A percentile compares a stretch with the other conserved stretches of the same genome.
phyloP scores from a whole-genome alignment of 1,140 invertebrate genomes.

The Caenorhabditis remanei region DNA sequence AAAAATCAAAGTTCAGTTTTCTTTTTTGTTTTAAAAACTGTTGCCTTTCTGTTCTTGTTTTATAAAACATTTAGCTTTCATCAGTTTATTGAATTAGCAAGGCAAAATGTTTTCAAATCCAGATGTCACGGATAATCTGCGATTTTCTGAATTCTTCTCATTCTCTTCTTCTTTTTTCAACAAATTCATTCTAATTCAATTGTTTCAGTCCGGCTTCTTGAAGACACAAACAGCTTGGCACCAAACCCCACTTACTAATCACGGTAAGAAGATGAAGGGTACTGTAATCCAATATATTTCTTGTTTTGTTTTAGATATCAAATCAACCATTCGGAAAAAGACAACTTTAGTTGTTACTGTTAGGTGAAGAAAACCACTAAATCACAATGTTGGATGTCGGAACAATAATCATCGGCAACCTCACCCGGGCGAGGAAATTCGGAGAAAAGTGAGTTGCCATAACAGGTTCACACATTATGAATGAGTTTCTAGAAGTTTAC shows the following conservation, averaged over 20 bases:
- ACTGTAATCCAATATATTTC: neutral
- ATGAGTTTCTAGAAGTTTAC: neutral
- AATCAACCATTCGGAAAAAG: neutral
- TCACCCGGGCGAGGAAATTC: slow-evolving; percentile 9
- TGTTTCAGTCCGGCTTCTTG: neutral
- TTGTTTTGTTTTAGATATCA: neutral
- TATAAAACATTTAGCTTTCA: neutral
- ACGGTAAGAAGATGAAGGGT: neutral
- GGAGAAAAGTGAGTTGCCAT: slow-evolving; percentile 32
- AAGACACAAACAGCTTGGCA: neutral
- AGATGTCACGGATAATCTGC: neutral
- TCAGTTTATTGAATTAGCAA: slow-evolving; percentile 3
- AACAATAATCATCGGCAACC: slow-evolving; percentile 13
- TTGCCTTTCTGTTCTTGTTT: too few species aligned
- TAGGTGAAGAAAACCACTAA: slow-evolving; percentile 20
- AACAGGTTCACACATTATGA: neutral
- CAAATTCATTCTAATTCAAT: neutral
- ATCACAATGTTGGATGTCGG: neutral
- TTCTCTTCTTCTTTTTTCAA: neutral
- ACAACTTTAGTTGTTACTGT: neutral
- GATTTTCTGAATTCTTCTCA: neutral
- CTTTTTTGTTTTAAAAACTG: too few species aligned
- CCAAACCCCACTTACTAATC: neutral
- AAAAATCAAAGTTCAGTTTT: too few species aligned
- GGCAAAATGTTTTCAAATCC: neutral